Conservation (phyloP, 2,888 invertebrate species). For the Resseliella maxima region DNA sequence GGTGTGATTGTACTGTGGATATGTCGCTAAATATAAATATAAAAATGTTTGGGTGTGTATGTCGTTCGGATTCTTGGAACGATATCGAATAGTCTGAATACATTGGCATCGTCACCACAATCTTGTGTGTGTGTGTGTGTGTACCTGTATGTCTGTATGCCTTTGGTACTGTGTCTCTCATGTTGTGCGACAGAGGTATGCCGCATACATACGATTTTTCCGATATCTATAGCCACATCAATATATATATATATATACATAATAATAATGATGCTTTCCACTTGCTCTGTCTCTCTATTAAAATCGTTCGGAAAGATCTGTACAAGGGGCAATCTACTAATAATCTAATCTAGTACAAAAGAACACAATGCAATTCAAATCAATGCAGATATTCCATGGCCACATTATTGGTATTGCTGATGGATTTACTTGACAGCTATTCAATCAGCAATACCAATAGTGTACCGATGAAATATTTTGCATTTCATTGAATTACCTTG, state of each 20-base stretch:
- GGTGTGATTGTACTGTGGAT: slow-evolving; percentile 13
- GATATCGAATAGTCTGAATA: neutral
- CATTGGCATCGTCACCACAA: neutral
- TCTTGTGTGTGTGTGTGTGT: too few relatives aligned
- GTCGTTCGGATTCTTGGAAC: neutral
- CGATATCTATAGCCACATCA: neutral
- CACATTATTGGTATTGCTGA: too few relatives aligned
- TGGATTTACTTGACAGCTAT: too few relatives aligned
- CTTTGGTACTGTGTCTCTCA: neutral
- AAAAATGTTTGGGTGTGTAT: neutral
- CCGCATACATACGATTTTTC: neutral
- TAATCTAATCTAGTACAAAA: too few relatives aligned
- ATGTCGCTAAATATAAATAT: slow-evolving; percentile 20
- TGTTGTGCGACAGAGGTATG: neutral
- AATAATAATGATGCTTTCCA: slow-evolving; percentile 24
- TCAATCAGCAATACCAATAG: too few relatives aligned
- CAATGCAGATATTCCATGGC: too few relatives aligned
- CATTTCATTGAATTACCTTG: too few relatives aligned
- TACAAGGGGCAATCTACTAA: too few relatives aligned
- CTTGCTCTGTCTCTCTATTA: neutral
- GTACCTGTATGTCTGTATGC: too few relatives aligned
- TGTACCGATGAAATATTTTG: too few relatives aligned
- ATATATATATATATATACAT: neutral
- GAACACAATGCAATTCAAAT: too few relatives aligned
- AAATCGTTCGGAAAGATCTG: neutral